Evolutionary conservation across 2,113 vertebrate species (phyloP).

Genomic region (Sebastes fasciatus): DNA sequence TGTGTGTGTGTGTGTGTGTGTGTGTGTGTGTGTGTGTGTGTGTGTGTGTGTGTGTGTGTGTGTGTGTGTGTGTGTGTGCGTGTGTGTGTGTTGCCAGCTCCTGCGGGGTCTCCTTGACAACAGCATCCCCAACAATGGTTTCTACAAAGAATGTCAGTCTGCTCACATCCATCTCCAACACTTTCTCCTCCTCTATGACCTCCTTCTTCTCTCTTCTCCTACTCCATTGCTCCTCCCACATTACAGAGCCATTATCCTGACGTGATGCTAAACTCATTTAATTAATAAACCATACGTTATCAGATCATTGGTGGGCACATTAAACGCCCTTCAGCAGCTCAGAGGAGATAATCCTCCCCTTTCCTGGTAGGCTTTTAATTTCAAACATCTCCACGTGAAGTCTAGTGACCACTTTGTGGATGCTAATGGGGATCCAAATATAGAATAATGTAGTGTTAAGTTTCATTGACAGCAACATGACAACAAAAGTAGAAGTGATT

Average conservation of each 20-base stretch:
- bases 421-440: too few species aligned
- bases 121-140: constrained; percentile 91
- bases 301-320: neutral
- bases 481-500: too few species aligned
- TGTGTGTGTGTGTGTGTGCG: neutral
- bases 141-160: constrained; percentile 91
- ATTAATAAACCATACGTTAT: too few species aligned
- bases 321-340: neutral
- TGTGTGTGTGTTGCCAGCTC: constrained; percentile 85
- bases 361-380: neutral
- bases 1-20: too few species aligned
- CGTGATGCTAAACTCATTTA: too few species aligned
- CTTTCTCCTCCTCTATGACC: neutral
- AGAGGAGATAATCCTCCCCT: neutral
- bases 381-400: neutral
- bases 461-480: neutral
- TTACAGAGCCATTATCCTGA: too few species aligned
- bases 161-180: neutral
- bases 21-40: neutral
- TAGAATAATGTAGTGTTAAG: too few species aligned
- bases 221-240: too few species aligned
- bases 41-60: too few species aligned
- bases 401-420: too few species aligned
- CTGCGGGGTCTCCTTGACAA: constrained; percentile 91
- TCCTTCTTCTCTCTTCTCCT: neutral